phyloP scores from a whole-genome alignment of 1,140 invertebrate species.

The Drosophila bocqueti region DNA sequence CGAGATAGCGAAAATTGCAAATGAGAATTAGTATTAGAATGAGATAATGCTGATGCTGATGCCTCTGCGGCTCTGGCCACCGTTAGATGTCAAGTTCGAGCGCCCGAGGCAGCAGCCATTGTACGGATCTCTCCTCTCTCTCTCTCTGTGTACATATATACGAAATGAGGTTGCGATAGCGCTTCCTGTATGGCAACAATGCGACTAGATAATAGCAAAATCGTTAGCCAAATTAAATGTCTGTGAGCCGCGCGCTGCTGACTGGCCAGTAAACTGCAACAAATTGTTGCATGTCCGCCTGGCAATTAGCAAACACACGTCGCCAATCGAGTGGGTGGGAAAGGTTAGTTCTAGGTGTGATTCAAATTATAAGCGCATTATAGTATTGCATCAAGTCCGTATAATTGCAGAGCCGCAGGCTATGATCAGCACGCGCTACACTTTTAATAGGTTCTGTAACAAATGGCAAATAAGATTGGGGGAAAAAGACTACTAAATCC shows the following conservation, averaged over 20 bases:
- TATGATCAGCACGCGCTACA: slow-evolving; percentile 47
- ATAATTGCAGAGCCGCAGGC: slow-evolving; percentile 40
- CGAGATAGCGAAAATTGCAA: slow-evolving; percentile 28
- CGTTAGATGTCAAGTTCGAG: slow-evolving; percentile 69
- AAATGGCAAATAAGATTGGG: not conserved
- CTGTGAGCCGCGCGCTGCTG: slow-evolving; percentile 20
- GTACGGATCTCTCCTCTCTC: slow-evolving; percentile 34
- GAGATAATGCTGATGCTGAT: slow-evolving; percentile 22
- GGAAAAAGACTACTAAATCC: not conserved
- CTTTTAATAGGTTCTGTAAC: slow-evolving; percentile 24
- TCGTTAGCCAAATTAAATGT: slow-evolving; percentile 69
- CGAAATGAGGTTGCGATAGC: slow-evolving; percentile 42
- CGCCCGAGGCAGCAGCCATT: slow-evolving; percentile 53
- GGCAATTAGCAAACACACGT: slow-evolving; percentile 41
- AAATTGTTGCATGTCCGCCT: slow-evolving; percentile 48
- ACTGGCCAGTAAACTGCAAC: slow-evolving; percentile 47
- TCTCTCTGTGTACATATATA: slow-evolving; percentile 31
- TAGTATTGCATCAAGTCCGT: slow-evolving; percentile 27
- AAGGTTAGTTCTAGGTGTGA: slow-evolving; percentile 33
- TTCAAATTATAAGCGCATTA: slow-evolving; percentile 44
- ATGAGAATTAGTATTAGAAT: slow-evolving; percentile 22
- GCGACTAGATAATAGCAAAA: slow-evolving; percentile 49
- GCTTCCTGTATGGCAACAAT: slow-evolving; percentile 65
- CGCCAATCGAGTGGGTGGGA: slow-evolving; percentile 32
- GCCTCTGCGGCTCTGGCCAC: slow-evolving; percentile 17